Evolutionary conservation across 1,140 invertebrate genomes (phyloP), one percentile per base, ranked within the genome.

Genomic region (Scaptomyza montana): DNA sequence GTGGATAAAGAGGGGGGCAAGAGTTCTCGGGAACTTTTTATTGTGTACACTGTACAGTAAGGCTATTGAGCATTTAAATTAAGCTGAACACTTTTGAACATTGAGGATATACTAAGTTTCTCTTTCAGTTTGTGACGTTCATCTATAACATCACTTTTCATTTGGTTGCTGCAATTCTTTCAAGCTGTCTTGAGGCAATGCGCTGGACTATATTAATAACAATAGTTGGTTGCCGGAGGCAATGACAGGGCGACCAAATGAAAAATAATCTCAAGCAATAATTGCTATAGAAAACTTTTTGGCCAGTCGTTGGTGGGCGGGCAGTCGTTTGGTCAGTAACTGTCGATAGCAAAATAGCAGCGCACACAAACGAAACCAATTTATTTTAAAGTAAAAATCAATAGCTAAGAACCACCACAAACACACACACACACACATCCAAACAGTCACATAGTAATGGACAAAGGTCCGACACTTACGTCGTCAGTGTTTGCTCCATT

Each of bases 341-440:
- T 41, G 64, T 46, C 43, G 75, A 74, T 56, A 74, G 50, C 57
- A 68, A 51, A 66, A 77, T 9, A 55, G 74, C 74, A 69, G 54
- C 53, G 62, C 84, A 77, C 84, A 89, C 84, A 87, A 87, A 87
- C 84, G 84, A 87, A 87, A 87, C 79, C 84, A 89, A 87, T 87
- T 87, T 87, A 87, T 87, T 89, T 84, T 74, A 74, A 84, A 87
- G 84, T 87, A 84, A 87, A 87, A 87, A 87, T 87, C 84, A 87
- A 87, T 89, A 87, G 79, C 53, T 67, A 84, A 70, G 66, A 60
- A 28, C 51, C 25, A 51, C 36, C 25, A 57, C 51, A 16, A 45
- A 43, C 25, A 57, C 21, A 19, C 19, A 16, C 16, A 16, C 16
- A 16, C 16, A 16, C 16, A 16, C 16, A 16, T 1, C 30, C 19